Evolutionary conservation across 2,888 invertebrate genomes (phyloP), one percentile per base, ranked within the genome.

Genomic region (Euplexia lucipara): DNA sequence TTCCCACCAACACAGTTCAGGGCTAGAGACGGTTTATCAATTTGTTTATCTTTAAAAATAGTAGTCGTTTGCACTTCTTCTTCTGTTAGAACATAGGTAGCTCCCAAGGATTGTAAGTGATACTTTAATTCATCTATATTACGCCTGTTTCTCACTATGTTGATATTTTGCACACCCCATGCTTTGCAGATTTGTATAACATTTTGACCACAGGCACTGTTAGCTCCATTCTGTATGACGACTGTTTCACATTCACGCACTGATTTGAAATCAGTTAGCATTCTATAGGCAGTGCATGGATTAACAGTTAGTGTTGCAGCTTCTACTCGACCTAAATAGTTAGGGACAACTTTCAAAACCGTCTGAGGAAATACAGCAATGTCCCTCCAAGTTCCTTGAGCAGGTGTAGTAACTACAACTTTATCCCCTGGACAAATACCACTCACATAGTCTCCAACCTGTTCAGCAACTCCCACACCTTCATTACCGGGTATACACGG

Each of bases 1-100:
- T 98, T 97, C 0, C 99, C 99, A 32, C 99, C 99, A 34, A 99
- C 98, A 94, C 99, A 99, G 90, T 99, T 99, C 2, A 99, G 92
- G 0, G 98, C 99, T 30, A 99, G 92, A 79, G 96, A 96, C n/a
- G 99, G 99, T 82, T 96, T 96, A 3, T 96, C 93, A 60, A 97
- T 83, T 57, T 95, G 81, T 58, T 96, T 96, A 7, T 92, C 89
- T 71, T 91, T 93, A 65, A 95, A 95, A 52, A 95, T 88, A 41
- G 77, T 87, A 58, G 93, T 93, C 41, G 84, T 82, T 14, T 90
- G 80, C 41, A 94, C 61, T 77, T 95, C 95, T 69, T 94, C 90
- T 81, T 95, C 95, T 0, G 99, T 99, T 0, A 99, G 90, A 14
- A 99, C 98, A 88, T 97, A 95, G 52, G 97, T 97, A 5, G 99